Evolutionary conservation across 2,888 invertebrate genomes (phyloP), one percentile per base, ranked within the genome.

Genomic region (Ophion ellenae): DNA sequence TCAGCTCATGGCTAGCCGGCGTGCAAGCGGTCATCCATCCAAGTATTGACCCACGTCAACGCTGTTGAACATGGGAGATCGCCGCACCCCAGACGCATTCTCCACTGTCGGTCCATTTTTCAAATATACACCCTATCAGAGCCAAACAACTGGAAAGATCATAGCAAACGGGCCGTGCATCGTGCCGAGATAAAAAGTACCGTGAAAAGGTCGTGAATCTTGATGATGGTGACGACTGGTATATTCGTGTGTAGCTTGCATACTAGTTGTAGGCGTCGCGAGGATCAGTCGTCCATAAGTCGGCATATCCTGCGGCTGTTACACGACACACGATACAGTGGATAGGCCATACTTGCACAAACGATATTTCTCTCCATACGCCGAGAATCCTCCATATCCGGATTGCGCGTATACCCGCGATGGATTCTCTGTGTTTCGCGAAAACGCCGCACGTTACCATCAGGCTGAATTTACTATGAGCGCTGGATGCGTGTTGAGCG

Each of bases 401-500:
- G 59, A 71, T 73, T 17, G 7, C 70, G 32, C 69, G 47, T 59
- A 69, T 66, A 11, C 67, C 28, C 7, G 77, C 71, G 47, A 78
- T 78, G 83, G 73, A 74, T 83, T 78, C 61, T 14, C 53, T 45
- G 59, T 69, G 78, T 69, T 59, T 63, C 59, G 20, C 40, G 53
- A 32, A 10, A 53, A 32, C 6, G 40, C 67, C 53, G 71, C 32
- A 47, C 80, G 71, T 40, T 76, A 64, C 47, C 64, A 71, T 36
- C 24, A 59, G 66, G 57, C 53, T 59, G 59, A 36, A 32, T 71
- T 80, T 63, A 76, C 71, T 66, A 84, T 80, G 24, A 80, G 80
- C 45, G 53, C 76, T 81, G 85, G 83, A 87, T 85, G 87, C 75
- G 87, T 74, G 87, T 83, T 4, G 64, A 47, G 24, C 69, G 24